A percentile compares a stretch with the other conserved stretches of the same genome.
These are phyloP conservation scores for Pocota personata DNA, from an alignment of 2,888 invertebrate genomes.

Conservation along the genomic window DNA sequence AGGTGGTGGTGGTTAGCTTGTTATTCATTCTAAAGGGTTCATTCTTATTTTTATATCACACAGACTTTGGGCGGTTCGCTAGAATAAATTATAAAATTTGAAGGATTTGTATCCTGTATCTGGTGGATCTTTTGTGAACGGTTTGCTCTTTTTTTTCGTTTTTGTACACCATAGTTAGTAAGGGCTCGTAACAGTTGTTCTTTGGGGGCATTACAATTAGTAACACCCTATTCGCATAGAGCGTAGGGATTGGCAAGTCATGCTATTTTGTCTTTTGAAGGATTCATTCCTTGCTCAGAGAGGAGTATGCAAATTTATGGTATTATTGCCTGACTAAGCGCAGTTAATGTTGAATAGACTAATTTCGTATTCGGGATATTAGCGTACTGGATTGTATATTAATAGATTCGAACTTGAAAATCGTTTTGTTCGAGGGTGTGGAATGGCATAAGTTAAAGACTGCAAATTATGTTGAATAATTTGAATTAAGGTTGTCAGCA, in stretches of 20 bases:
- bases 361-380: conserved; percentile 61
- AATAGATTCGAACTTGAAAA: conserved; percentile 62
- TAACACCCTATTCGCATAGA: conserved; percentile 6
- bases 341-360: conserved; percentile 41
- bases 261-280: conserved; percentile 36
- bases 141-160: not conserved
- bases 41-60: conserved; percentile 19
- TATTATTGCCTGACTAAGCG: conserved; percentile 63
- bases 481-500: conserved; percentile 54
- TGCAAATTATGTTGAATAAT: conserved; percentile 52
- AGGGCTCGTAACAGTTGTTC: conserved; percentile 31
- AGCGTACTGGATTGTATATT: conserved; percentile 32
- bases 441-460: conserved; percentile 32
- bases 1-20: not conserved
- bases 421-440: conserved; percentile 29
- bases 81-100: conserved; percentile 57
- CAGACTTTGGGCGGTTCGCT: conserved; percentile 12
- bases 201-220: conserved; percentile 36
- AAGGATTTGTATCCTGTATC: conserved; percentile 33
- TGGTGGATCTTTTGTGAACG: conserved; percentile 1
- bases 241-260: not conserved
- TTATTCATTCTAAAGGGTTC: conserved; percentile 28
- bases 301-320: conserved; percentile 63
- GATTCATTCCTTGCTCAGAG: conserved; percentile 6
- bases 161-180: not conserved